These are phyloP conservation scores for Leptoclinus maculatus DNA, from an alignment of 2,797 vertebrate species.

Conservation along the genomic window DNA sequence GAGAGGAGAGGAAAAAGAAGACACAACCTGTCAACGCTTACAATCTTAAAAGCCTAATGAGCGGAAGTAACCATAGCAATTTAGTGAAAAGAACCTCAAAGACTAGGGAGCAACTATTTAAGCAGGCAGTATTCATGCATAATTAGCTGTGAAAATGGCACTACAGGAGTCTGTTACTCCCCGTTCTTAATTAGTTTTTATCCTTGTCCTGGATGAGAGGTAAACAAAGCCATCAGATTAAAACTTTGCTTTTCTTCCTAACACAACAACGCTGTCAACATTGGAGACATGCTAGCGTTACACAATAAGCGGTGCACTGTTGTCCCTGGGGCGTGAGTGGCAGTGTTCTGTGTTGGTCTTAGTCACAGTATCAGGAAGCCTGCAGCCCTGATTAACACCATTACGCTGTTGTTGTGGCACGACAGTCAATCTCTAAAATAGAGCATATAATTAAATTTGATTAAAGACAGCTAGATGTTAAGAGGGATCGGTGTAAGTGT, in stretches of 20 bases:
- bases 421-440: conserved; percentile 29
- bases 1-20: conserved; percentile 29
- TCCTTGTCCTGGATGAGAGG: conserved; percentile 77
- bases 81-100: conserved; percentile 84
- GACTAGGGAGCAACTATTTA: conserved; percentile 79
- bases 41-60: conserved; percentile 84
- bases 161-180: conserved; percentile 79
- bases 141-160: conserved; percentile 86
- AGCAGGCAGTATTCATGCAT: conserved; percentile 82
- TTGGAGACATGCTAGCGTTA: conserved; percentile 41
- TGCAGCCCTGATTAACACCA: conserved; percentile 33
- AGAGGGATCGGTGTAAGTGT: neutral
- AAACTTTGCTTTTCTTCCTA: conserved; percentile 62
- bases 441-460: conserved; percentile 29
- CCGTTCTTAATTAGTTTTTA: conserved; percentile 84
- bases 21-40: conserved; percentile 76
- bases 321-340: conserved; percentile 43
- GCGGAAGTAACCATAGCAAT: conserved; percentile 81
- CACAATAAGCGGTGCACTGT: conserved; percentile 43
- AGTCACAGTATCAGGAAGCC: conserved; percentile 42
- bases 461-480: neutral
- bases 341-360: conserved; percentile 38
- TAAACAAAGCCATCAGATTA: conserved; percentile 84
- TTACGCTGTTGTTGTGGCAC: conserved; percentile 8
- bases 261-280: conserved; percentile 63